Evolutionary conservation across 2,797 vertebrate genomes (phyloP), one percentile per base, ranked within the genome.

Genomic region (Onychomys arenicola): DNA sequence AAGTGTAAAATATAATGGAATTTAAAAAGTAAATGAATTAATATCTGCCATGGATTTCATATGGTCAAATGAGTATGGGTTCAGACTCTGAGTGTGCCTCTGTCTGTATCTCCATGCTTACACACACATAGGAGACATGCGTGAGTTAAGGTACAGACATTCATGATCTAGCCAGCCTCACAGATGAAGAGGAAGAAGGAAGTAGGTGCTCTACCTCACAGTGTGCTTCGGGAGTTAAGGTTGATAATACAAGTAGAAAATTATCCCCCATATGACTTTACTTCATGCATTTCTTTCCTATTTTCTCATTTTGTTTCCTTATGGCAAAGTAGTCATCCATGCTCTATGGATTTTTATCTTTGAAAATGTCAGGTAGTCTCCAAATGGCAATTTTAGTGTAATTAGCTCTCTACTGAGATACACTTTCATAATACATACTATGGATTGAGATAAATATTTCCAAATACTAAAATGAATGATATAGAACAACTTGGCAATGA

Each of bases 271-370:
- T 40, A 1, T 87, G 17, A 14, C 73, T 29, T 90, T 87, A 71
- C 19, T 49, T 82, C 87, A 71, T 23, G n/a, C 0, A 27, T 65
- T 78, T 85, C 55, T 67, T 88, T 91, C 32, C 37, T 57, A 63
- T 91, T 94, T 94, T 12, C 7, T 73, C 40, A 27, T 63, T 90
- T n/a, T 52, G 7, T 89, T 13, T 82, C 52, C 37, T 94, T 37
- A 16, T 76, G 75, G 49, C 78, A 88, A 96, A 90, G 19, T 21
- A 80, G 32, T 90, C 92, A 94, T 77, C 23, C 14, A 16, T 37
- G 40, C 2, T 67, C 29, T 90, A 71, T 77, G 67, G n/a, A 52
- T 57, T 81, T 76, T 69, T 87, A 65, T 76, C 67, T 97, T 96
- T 80, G 5, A 75, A 73, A 91, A 89, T 65, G 14, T 73, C 17